Conservation (phyloP, 2,113 vertebrate species). For the Glaucidium brasilianum region DNA sequence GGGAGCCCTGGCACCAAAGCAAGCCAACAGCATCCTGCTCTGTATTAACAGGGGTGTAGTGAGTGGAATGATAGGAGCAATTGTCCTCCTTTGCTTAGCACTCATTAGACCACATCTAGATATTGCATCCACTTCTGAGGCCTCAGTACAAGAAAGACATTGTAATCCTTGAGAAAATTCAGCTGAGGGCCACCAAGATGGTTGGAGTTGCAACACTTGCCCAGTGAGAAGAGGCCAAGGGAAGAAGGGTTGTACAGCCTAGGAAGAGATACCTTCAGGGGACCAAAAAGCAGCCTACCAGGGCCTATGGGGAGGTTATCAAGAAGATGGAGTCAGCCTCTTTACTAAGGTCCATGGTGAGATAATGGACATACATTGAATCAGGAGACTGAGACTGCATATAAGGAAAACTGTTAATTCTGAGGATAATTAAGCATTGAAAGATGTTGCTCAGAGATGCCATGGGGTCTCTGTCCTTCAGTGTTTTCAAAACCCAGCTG, state of each 20-base stretch:
- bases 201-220: not conserved
- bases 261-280: not conserved
- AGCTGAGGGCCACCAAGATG: not conserved
- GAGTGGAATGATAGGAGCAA: not conserved
- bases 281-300: not conserved
- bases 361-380: not conserved
- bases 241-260: not conserved
- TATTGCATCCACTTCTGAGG: not conserved
- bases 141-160: not conserved
- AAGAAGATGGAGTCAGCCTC: not conserved
- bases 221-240: not conserved
- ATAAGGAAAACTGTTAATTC: not conserved
- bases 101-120: not conserved
- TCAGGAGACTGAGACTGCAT: not conserved
- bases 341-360: not conserved
- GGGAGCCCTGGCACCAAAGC: not conserved
- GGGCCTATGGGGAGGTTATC: not conserved
- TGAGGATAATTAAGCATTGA: not conserved
- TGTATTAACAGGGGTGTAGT: not conserved
- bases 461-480: not conserved
- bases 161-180: not conserved
- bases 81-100: not conserved
- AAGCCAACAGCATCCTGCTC: not conserved
- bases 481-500: not conserved
- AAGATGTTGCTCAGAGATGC: not conserved